Base-by-base conservation (phyloP, 2,113 vertebrate genomes). In the Clarias gariepinus region DNA sequence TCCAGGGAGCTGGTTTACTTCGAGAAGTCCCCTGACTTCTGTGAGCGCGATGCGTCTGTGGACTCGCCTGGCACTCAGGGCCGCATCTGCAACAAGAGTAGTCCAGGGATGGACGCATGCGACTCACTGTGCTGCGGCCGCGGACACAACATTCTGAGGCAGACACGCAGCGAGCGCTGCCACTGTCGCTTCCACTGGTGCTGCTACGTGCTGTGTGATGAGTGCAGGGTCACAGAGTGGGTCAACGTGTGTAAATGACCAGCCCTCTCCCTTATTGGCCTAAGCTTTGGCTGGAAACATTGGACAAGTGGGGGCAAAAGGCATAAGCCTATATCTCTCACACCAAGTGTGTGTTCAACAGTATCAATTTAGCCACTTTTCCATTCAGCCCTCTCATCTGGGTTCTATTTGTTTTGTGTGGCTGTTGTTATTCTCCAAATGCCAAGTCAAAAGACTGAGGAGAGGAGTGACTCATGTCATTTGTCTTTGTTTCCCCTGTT, bases 151-250 rank as follows among this genome's bases (percentile, higher is more conserved):
- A 95, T 97, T 84, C 94, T 98, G 16, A 95, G 93, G 88, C 96
- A 98, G 93, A 97, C 95, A 0, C 95, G 95, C 60, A 95, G 95
- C 2, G 96, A 97, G 61, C 95, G 96, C 81, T 98, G 97, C 90
- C 95, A 96, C 36, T 98, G 97, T 82, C 93, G 95, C 55, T 98
- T 98, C 92, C 97, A 98, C 92, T 98, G 97, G 97, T 98, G 97
- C 90, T 98, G 97, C 92, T 98, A 97, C 0, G 97, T 98, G 91
- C 92, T 98, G 76, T 98, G 97, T 23, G 96, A 98, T 13, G 97
- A 98, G 93, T 97, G 97, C 89, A 95, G 94, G 3, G 94, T 96
- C 89, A 96, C 96, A 0, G 95, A 97, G 87, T 97, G 97, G 97
- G 95, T 98, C 93, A 98, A 96, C 0, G 97, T 98, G 71, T 98